Evolutionary conservation across 2,797 vertebrate genomes (phyloP).

Genomic region (Halcyon smyrnensis): DNA sequence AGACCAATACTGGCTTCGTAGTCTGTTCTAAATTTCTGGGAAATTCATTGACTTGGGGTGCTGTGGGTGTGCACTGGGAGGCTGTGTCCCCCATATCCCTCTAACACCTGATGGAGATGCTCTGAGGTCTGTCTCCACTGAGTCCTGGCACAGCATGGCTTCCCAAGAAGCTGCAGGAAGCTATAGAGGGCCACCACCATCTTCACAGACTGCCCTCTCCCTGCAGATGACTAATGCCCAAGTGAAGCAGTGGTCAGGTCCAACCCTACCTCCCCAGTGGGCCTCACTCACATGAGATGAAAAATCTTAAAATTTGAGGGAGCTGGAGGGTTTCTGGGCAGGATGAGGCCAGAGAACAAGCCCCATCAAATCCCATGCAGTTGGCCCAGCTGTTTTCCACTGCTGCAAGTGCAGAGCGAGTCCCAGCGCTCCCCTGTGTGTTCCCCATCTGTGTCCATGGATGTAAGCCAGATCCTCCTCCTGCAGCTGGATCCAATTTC

Average conservation of each 20-base stretch:
- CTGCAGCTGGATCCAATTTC: background rate
- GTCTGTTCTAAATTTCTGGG: background rate
- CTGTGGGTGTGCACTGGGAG: background rate
- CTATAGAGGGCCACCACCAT: background rate
- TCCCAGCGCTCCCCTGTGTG: rapidly evolving
- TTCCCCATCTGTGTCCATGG: background rate
- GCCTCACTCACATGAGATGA: background rate
- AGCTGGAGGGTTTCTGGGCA: background rate
- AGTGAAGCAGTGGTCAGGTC: background rate
- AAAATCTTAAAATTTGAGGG: rapidly evolving
- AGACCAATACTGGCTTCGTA: rapidly evolving
- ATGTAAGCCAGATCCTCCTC: background rate
- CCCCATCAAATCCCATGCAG: rapidly evolving
- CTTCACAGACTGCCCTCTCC: background rate
- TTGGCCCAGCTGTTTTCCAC: background rate
- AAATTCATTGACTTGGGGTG: background rate
- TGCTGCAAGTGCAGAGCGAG: rapidly evolving
- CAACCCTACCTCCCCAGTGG: no score
- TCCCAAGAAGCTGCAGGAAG: background rate
- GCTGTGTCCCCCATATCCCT: background rate
- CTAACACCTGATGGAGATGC: background rate
- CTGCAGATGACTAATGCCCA: background rate
- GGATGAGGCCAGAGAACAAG: background rate
- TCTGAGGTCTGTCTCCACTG: background rate
- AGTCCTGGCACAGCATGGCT: rapidly evolving